Evolutionary conservation across 2,797 vertebrate species (phyloP).

Genomic region (Sebastes steindachneri): DNA sequence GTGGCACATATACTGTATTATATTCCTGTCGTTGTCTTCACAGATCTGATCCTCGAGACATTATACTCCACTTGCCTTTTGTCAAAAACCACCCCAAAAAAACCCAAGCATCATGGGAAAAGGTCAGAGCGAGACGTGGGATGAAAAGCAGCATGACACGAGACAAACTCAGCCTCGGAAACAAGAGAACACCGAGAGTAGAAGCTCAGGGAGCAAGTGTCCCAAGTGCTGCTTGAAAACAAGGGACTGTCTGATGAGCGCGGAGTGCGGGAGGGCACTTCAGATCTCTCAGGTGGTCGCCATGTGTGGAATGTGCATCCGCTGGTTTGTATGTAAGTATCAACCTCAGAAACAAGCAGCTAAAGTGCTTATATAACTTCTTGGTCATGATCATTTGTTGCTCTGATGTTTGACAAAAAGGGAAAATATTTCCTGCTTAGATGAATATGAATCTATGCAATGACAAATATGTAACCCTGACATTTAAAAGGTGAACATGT

Average conservation of each 20-base stretch:
- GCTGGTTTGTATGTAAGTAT: constrained; percentile 72
- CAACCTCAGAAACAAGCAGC: not conserved
- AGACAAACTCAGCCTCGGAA: constrained; percentile 59
- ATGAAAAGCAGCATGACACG: constrained; percentile 37
- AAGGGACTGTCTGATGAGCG: constrained; percentile 76
- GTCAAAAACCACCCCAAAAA: not conserved
- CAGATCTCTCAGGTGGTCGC: constrained; percentile 74
- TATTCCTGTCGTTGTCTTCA: not conserved
- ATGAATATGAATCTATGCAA: not conserved
- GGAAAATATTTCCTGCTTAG: not conserved
- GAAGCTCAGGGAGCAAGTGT: constrained; percentile 43
- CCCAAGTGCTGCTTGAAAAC: constrained; percentile 69
- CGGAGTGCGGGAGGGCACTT: constrained; percentile 70
- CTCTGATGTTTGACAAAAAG: not conserved
- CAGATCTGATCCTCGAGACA: constrained; percentile 11
- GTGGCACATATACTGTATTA: not conserved
- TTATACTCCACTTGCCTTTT: not conserved
- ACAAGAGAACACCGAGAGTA: not conserved
- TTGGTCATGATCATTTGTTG: not conserved
- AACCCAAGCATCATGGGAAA: constrained; percentile 51
- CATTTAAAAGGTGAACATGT: not conserved
- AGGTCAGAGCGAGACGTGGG: constrained; percentile 60
- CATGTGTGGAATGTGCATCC: constrained; percentile 74
- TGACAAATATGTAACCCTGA: not conserved
- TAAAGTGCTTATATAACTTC: not conserved